phyloP scores from a whole-genome alignment of 2,888 invertebrate species.

The Augiades crinisus region DNA sequence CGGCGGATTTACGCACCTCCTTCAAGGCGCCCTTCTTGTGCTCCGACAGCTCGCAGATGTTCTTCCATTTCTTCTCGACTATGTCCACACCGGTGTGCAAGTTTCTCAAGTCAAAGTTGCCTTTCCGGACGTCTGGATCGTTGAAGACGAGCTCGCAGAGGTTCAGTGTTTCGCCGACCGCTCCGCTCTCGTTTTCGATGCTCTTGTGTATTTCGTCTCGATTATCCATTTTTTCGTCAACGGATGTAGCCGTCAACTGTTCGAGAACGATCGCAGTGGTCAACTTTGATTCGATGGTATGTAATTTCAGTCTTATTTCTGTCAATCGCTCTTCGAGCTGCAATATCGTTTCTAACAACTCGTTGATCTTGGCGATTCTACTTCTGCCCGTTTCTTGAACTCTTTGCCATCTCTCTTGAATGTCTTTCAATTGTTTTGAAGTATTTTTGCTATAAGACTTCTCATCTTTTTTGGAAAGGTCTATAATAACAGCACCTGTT shows the following conservation, averaged over 20 bases:
- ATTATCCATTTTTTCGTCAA: slow-evolving; percentile 85
- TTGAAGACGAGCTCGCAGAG: slow-evolving; percentile 88
- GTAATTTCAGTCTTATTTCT: slow-evolving; percentile 87
- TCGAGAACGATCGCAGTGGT: slow-evolving; percentile 86
- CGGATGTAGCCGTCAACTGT: slow-evolving; percentile 82
- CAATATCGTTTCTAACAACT: slow-evolving; percentile 85
- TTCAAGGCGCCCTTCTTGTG: slow-evolving; percentile 77
- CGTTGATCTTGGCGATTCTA: slow-evolving; percentile 86
- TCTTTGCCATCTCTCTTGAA: slow-evolving; percentile 86
- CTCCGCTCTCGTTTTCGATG: slow-evolving; percentile 89
- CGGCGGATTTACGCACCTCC: slow-evolving; percentile 82
- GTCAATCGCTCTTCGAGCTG: slow-evolving; percentile 87
- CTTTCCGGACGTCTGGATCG: slow-evolving; percentile 87
- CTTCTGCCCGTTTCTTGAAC: slow-evolving; percentile 84
- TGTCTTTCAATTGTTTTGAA: slow-evolving; percentile 80
- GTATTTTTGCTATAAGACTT: slow-evolving; percentile 73
- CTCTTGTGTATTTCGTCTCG: slow-evolving; percentile 88
- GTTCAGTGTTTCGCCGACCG: slow-evolving; percentile 89
- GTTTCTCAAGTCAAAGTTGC: slow-evolving; percentile 86
- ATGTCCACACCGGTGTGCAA: slow-evolving; percentile 85
- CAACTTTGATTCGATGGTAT: slow-evolving; percentile 86
- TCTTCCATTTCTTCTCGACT: slow-evolving; percentile 90
- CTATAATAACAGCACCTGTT: slow-evolving; percentile 84
- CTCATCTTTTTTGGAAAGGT: slow-evolving; percentile 84
- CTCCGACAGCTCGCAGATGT: slow-evolving; percentile 87